Conservation (phyloP, 2,888 invertebrate genomes). For the Vannuccia rotundouncinata region DNA sequence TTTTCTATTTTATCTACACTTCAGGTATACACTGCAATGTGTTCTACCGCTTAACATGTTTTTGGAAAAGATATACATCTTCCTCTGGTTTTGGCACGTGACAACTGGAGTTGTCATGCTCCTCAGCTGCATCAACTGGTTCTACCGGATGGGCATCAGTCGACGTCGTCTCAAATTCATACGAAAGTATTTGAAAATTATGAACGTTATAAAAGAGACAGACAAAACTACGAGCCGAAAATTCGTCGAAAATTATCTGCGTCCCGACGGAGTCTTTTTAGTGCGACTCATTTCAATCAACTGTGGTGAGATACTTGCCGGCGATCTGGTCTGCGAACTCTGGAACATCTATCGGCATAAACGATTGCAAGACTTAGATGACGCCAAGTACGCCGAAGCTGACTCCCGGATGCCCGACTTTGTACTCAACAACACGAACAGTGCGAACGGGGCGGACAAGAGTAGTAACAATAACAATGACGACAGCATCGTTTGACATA, state of each 20-base stretch:
- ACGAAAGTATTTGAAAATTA: slow-evolving; percentile 57
- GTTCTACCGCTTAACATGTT: slow-evolving; percentile 40
- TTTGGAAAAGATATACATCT: slow-evolving; percentile 52
- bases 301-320: slow-evolving; percentile 45
- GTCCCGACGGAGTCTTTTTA: slow-evolving; percentile 55
- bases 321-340: slow-evolving; percentile 45
- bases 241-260: slow-evolving; percentile 52
- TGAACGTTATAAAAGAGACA: slow-evolving; percentile 54
- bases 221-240: slow-evolving; percentile 52
- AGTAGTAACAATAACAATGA: slow-evolving; percentile 29
- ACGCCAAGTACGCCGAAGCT: slow-evolving; percentile 37
- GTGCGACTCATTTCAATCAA: slow-evolving; percentile 46
- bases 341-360: slow-evolving; percentile 46
- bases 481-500: slow-evolving; percentile 15
- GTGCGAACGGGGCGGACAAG: slow-evolving; percentile 25
- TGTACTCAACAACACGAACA: slow-evolving; percentile 31
- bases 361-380: slow-evolving; percentile 40
- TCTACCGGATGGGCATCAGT: slow-evolving; percentile 45
- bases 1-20: background rate
- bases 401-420: slow-evolving; percentile 35
- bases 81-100: slow-evolving; percentile 56
- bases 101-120: slow-evolving; percentile 50
- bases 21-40: slow-evolving; percentile 40
- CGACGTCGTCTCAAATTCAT: slow-evolving; percentile 51
- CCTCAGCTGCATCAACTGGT: slow-evolving; percentile 50